These are phyloP conservation scores for Linepithema humile DNA, from an alignment of 1,140 invertebrate genomes.

Conservation along the genomic window DNA sequence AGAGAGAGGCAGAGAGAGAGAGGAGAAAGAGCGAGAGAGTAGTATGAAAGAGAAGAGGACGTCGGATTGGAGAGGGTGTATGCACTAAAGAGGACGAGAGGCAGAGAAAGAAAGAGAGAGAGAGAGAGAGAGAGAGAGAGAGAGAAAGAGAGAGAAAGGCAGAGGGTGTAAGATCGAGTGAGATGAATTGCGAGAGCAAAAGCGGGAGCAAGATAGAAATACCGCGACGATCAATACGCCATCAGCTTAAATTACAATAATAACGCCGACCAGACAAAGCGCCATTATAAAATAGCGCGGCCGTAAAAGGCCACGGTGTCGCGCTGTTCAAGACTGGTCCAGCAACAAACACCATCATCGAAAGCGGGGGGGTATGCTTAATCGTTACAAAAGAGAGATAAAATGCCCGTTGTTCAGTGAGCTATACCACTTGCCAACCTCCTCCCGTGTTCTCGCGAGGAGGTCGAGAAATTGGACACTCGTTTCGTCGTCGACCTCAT, in stretches of 20 bases:
- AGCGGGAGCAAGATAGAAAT: slow-evolving; percentile 37
- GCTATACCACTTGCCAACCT: not conserved
- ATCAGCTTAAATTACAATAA: slow-evolving; percentile 78
- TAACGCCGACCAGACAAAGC: slow-evolving; percentile 69
- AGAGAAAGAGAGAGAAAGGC: slow-evolving; percentile 2
- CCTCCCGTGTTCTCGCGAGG: not conserved
- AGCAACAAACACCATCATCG: slow-evolving; percentile 36
- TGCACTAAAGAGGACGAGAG: slow-evolving; percentile 23
- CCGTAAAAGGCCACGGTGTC: slow-evolving; percentile 61
- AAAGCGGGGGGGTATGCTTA: not conserved
- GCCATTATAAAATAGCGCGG: slow-evolving; percentile 70
- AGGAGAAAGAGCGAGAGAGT: slow-evolving; percentile 2
- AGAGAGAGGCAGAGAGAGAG: slow-evolving; percentile 9
- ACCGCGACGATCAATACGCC: slow-evolving; percentile 72
- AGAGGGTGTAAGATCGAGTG: slow-evolving; percentile 33
- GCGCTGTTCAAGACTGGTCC: slow-evolving; percentile 9
- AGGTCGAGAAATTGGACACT: slow-evolving; percentile 17
- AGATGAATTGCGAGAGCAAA: not conserved
- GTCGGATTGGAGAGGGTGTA: slow-evolving; percentile 17
- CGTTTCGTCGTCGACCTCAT: slow-evolving; percentile 14
- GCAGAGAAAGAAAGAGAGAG: not conserved
- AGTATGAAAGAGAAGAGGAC: slow-evolving; percentile 15
- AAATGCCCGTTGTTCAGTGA: slow-evolving; percentile 35
- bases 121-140: slow-evolving; percentile 34
- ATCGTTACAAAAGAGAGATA: slow-evolving; percentile 45